These are phyloP conservation scores for Tricholauxania praeusta DNA, from an alignment of 2,888 invertebrate genomes.

Conservation along the genomic window DNA sequence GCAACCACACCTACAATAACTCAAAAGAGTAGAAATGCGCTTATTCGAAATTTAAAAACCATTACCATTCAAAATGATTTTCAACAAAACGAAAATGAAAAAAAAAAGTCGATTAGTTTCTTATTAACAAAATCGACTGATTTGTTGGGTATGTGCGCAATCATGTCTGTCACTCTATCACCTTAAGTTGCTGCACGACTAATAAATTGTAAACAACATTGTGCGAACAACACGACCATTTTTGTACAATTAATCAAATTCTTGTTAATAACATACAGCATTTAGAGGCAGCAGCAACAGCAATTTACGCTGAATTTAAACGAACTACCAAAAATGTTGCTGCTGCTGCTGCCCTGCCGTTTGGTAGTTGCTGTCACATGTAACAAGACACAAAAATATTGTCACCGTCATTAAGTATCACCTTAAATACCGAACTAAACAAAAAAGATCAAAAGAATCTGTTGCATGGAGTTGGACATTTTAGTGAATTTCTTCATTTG, in stretches of 20 bases:
- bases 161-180: not conserved
- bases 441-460: not conserved
- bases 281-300: constrained; percentile 37
- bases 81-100: too few species aligned
- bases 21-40: too few species aligned
- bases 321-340: constrained; percentile 33
- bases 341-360: not conserved
- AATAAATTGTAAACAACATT: constrained; percentile 17
- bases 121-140: too few species aligned
- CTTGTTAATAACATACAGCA: constrained; percentile 41
- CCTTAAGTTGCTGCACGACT: not conserved
- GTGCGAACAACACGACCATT: constrained; percentile 17
- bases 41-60: too few species aligned
- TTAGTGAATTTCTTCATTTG: not conserved
- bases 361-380: constrained; percentile 36
- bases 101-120: too few species aligned
- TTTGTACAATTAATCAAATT: constrained; percentile 42
- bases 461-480: not conserved
- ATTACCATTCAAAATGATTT: too few species aligned
- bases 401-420: constrained; percentile 51
- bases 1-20: too few species aligned
- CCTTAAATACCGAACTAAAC: constrained; percentile 43
- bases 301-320: constrained; percentile 44
- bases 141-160: too few species aligned
- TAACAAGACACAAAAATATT: constrained; percentile 22